phyloP scores from a whole-genome alignment of 2,797 vertebrate species.

The Cercopithecus neglectus region DNA sequence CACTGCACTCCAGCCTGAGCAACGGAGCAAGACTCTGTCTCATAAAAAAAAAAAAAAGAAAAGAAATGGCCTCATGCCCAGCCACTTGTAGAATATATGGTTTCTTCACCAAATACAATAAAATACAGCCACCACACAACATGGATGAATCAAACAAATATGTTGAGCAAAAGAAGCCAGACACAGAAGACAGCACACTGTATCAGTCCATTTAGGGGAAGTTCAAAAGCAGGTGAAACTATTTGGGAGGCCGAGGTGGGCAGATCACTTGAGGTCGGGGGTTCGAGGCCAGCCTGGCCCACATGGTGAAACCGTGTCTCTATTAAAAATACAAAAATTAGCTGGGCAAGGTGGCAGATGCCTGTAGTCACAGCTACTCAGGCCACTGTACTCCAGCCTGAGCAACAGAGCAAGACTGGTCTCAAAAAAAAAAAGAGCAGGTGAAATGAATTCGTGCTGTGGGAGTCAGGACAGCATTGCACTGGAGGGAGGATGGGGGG shows the following conservation, averaged over 20 bases:
- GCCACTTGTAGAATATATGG: background rate
- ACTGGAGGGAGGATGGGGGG: no score
- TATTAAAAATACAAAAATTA: background rate
- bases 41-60: no score
- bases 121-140: background rate
- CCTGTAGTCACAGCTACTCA: background rate
- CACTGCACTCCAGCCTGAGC: no score
- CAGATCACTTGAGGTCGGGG: background rate
- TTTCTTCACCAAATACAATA: background rate
- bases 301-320: background rate
- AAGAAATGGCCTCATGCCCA: background rate
- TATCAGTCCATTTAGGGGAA: background rate
- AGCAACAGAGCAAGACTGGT: background rate
- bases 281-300: background rate
- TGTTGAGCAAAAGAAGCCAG: background rate
- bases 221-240: background rate
- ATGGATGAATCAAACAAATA: fast-evolving
- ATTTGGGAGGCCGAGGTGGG: background rate
- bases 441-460: background rate
- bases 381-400: background rate
- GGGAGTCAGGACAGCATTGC: background rate
- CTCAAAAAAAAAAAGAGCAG: background rate
- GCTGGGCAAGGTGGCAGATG: background rate
- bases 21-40: no score
- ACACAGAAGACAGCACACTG: background rate